Evolutionary conservation across 2,113 vertebrate species (phyloP).

Genomic region (Gobius niger): DNA sequence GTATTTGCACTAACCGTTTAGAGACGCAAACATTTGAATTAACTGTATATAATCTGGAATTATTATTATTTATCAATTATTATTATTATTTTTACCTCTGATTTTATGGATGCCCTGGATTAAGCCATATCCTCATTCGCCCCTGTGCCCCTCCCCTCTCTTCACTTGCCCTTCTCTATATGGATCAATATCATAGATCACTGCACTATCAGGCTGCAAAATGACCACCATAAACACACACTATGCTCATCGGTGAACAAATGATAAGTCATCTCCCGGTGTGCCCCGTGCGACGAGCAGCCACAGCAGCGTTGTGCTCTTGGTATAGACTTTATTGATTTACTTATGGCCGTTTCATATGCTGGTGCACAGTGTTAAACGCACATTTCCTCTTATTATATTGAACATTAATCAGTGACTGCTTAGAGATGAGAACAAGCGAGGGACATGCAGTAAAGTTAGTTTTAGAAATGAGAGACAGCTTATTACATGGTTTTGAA

Average conservation of each 20-base stretch:
- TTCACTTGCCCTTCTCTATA: conserved; percentile 56
- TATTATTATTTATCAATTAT: too few species aligned
- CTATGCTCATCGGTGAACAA: conserved; percentile 26
- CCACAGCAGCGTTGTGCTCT: conserved; percentile 41
- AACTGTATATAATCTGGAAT: too few species aligned
- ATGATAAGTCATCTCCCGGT: conserved; percentile 24
- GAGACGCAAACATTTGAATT: neutral
- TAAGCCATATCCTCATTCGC: conserved; percentile 31
- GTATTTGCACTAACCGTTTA: neutral
- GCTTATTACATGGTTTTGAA: too few species aligned
- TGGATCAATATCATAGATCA: conserved; percentile 81
- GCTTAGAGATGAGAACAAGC: conserved; percentile 29
- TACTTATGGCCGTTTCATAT: conserved; percentile 81
- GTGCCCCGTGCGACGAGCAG: conserved; percentile 57
- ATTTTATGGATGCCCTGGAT: conserved; percentile 16
- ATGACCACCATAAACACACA: conserved; percentile 77
- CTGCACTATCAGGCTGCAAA: conserved; percentile 77
- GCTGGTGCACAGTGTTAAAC: conserved; percentile 80
- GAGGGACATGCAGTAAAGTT: neutral
- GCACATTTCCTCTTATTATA: conserved; percentile 73
- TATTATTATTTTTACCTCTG: too few species aligned
- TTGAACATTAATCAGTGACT: conserved; percentile 65
- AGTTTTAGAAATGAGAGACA: too few species aligned
- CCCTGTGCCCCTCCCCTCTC: conserved; percentile 30
- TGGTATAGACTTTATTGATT: conserved; percentile 73